Conservation (phyloP, 2,888 invertebrate genomes). For the Drosophila peninsularis region DNA sequence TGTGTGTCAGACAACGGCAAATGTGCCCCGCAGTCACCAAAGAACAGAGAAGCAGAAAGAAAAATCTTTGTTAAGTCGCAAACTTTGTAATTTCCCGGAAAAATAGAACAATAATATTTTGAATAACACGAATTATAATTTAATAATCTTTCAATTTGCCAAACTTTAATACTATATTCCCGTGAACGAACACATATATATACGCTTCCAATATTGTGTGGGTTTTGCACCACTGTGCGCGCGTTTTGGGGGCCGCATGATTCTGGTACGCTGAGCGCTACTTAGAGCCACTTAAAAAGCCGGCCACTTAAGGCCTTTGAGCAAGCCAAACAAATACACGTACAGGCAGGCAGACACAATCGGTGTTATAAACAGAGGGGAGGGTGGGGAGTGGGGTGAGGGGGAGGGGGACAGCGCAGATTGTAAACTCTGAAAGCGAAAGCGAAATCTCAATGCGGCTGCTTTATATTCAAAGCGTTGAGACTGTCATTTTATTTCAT, state of each 20-base stretch:
- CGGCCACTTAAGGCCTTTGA: slow-evolving; percentile 36
- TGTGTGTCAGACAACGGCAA: not conserved
- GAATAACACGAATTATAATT: slow-evolving; percentile 6
- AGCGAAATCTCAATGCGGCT: slow-evolving; percentile 24
- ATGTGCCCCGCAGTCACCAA: not conserved
- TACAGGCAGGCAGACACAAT: slow-evolving; percentile 3
- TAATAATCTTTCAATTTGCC: not conserved
- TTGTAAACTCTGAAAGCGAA: slow-evolving; percentile 15
- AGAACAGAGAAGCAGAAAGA: not conserved
- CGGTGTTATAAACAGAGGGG: not conserved
- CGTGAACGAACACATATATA: not conserved
- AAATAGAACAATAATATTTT: slow-evolving; percentile 12
- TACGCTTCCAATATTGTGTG: too few species aligned
- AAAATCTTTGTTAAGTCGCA: slow-evolving; percentile 3
- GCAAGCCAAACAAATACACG: slow-evolving; percentile 25
- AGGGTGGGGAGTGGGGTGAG: not conserved
- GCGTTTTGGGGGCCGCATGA: slow-evolving; percentile 11
- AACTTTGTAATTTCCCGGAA: slow-evolving; percentile 13
- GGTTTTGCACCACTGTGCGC: slow-evolving; percentile 4
- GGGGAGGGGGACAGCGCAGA: not conserved
- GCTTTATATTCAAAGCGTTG: slow-evolving; percentile 67
- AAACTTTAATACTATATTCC: not conserved
- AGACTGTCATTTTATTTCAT: slow-evolving; percentile 65
- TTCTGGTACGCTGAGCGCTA: slow-evolving; percentile 23
- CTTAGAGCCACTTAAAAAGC: slow-evolving; percentile 38